Evolutionary conservation across 1,140 invertebrate genomes (phyloP).

Genomic region (Heliconius hewitsoni): DNA sequence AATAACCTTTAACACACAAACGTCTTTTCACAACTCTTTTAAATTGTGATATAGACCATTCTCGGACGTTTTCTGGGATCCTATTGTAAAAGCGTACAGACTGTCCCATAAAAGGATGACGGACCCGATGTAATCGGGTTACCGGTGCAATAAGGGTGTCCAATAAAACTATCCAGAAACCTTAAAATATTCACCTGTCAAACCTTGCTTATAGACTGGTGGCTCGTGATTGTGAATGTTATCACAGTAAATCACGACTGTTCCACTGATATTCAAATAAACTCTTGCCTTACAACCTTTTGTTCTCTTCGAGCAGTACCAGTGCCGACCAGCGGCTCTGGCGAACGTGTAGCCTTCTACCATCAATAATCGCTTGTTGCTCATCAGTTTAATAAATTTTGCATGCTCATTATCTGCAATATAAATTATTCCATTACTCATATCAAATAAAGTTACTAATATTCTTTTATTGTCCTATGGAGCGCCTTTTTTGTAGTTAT

Average conservation of each 20-base stretch:
- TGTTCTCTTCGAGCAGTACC: conserved; percentile 55
- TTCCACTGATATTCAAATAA: conserved; percentile 32
- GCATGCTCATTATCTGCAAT: not conserved
- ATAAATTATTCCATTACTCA: not conserved
- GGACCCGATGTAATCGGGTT: too few relatives aligned
- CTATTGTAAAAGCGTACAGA: too few relatives aligned
- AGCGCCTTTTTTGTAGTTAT: too few relatives aligned
- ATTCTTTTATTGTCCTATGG: too few relatives aligned
- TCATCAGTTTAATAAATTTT: not conserved
- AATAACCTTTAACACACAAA: too few relatives aligned
- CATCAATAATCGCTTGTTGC: conserved; percentile 47
- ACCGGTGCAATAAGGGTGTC: not conserved
- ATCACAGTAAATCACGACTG: conserved; percentile 28
- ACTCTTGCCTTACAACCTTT: conserved; percentile 52
- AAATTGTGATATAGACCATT: too few relatives aligned
- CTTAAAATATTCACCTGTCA: conserved; percentile 35
- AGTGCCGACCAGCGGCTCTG: conserved; percentile 40
- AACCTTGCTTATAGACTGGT: conserved; percentile 39
- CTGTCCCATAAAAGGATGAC: too few relatives aligned
- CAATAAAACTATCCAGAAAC: conserved; percentile 11
- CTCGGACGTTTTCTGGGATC: too few relatives aligned
- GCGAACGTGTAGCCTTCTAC: conserved; percentile 49
- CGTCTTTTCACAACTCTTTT: too few relatives aligned
- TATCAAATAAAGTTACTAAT: not conserved
- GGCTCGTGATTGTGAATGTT: conserved; percentile 39